phyloP scores from a whole-genome alignment of 2,888 invertebrate species.

The Melinaea marsaeus region DNA sequence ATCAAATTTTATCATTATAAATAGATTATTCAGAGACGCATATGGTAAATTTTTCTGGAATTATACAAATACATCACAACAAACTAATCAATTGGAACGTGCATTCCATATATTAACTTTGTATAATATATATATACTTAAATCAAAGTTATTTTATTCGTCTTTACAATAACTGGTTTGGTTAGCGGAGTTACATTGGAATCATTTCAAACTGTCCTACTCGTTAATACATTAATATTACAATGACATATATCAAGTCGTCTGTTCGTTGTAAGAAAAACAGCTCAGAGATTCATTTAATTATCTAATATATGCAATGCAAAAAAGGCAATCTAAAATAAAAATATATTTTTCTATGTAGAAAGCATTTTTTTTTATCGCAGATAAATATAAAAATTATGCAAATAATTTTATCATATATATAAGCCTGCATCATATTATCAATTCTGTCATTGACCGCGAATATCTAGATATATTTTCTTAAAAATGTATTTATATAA shows the following conservation, averaged over 20 bases:
- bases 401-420: constrained; percentile 16
- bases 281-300: background rate
- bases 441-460: constrained; percentile 12
- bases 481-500: background rate
- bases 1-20: no score
- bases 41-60: no score
- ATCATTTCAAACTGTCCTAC: constrained; percentile 5
- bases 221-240: background rate
- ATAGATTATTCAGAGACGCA: no score
- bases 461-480: background rate
- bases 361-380: no score
- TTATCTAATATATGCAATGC: no score
- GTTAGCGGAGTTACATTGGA: background rate
- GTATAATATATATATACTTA: no score
- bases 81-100: no score
- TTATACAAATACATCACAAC: no score
- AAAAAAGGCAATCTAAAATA: background rate
- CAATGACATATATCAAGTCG: background rate
- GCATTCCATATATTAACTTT: no score
- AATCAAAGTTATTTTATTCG: no score
- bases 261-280: background rate
- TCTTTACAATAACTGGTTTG: background rate
- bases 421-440: constrained; percentile 12
- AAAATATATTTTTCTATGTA: no score
- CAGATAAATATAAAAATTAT: constrained; percentile 3